Evolutionary conservation across 2,113 vertebrate species (phyloP).

Genomic region (Microtus ochrogaster): DNA sequence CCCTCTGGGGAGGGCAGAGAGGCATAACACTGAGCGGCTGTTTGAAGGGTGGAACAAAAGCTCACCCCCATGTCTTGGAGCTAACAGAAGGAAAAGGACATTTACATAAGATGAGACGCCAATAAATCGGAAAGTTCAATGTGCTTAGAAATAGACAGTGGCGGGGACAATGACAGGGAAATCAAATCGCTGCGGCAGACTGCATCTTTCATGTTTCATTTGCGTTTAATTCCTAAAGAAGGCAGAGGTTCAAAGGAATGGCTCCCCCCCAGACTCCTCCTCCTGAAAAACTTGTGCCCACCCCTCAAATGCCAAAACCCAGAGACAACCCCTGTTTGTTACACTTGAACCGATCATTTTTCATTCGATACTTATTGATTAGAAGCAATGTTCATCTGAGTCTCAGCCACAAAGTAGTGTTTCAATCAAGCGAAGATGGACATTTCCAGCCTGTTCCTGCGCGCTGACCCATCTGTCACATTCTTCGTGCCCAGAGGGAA

Average conservation of each 20-base stretch:
- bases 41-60: slow-evolving; percentile 80
- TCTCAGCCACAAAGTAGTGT: background rate
- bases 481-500: slow-evolving; percentile 46
- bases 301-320: background rate
- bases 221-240: slow-evolving; percentile 60
- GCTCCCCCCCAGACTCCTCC: slow-evolving; percentile 29
- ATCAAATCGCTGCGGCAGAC: slow-evolving; percentile 67
- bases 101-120: slow-evolving; percentile 77
- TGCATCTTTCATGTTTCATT: slow-evolving; percentile 78
- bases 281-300: background rate
- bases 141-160: slow-evolving; percentile 73
- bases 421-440: slow-evolving; percentile 28
- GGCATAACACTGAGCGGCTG: slow-evolving; percentile 68
- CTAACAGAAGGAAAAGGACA: slow-evolving; percentile 78
- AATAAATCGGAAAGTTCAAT: slow-evolving; percentile 54
- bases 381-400: background rate
- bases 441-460: slow-evolving; percentile 50
- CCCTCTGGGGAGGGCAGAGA: slow-evolving; percentile 43
- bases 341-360: background rate
- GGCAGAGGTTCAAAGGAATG: slow-evolving; percentile 66
- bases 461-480: slow-evolving; percentile 53
- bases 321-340: background rate
- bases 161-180: slow-evolving; percentile 67
- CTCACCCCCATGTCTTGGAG: slow-evolving; percentile 69
- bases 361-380: background rate